Percentiles rank a stretch among this genome's conserved stretches.
Conservation (phyloP, 2,797 vertebrate genomes). For the Muraenolepis orangiensis region DNA sequence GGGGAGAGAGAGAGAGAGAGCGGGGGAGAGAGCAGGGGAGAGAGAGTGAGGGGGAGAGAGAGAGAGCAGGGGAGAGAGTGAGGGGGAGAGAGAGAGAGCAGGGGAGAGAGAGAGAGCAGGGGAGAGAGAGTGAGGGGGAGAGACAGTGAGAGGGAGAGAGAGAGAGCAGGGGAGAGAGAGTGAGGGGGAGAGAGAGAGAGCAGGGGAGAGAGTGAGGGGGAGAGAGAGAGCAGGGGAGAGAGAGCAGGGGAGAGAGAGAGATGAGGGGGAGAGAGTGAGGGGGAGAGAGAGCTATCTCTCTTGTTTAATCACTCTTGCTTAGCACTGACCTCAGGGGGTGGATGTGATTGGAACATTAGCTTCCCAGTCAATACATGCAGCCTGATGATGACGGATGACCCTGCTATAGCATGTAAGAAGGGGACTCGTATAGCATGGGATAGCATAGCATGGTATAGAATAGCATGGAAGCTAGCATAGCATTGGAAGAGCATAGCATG, state of each 20-base stretch:
- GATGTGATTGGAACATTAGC: constrained; percentile 53
- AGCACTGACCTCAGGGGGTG: constrained; percentile 13
- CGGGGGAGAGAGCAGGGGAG: no score
- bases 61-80: neutral
- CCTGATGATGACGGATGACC: constrained; percentile 77
- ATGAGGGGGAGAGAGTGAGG: neutral
- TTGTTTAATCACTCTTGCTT: constrained; percentile 25
- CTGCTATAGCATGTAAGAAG: constrained; percentile 13
- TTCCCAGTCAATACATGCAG: constrained; percentile 68
- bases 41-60: neutral
- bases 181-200: neutral
- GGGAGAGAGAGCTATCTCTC: neutral
- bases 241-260: neutral
- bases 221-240: neutral
- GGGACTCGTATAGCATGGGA: neutral
- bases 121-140: neutral
- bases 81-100: neutral
- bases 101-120: neutral
- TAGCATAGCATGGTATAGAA: constrained; percentile 1
- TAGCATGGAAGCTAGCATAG: constrained; percentile 2
- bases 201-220: neutral
- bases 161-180: neutral
- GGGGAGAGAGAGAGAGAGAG: neutral
- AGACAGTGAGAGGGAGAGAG: neutral
- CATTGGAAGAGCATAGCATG: neutral